Evolutionary conservation across 1,140 invertebrate genomes (phyloP), one percentile per base, ranked within the genome.

Genomic region (Platyscapa corneri): DNA sequence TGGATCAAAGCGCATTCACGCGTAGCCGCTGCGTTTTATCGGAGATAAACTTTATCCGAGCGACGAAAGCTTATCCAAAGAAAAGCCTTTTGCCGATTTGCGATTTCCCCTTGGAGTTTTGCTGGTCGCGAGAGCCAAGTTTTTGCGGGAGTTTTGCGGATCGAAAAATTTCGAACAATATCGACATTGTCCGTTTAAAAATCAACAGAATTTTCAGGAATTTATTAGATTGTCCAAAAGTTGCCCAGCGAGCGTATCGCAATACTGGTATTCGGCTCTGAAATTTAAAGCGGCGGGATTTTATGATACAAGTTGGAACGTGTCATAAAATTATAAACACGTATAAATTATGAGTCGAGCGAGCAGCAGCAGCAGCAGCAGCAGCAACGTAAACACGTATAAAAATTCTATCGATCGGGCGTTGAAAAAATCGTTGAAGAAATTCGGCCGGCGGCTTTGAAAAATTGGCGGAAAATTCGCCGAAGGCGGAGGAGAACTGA

Each of bases 321-420:
- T 23, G 49, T 2, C 49, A 53, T 16, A 53, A 53, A 10, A 53
- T 53, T 53, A 53, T 53, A 53, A 67, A 34, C 64, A 64, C 1
- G 64, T 16, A 67, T 67, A 67, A 67, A 14, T 67, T 70, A 70
- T 37, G n/a, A n/a, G n/a, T n/a, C n/a, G n/a, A n/a, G n/a, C n/a
- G n/a, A 16, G 56, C 27, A 6, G 2, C 1, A 23, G 27, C 56
- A 60, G 56, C 23, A 16, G 56, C 27, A 6, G 2, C 1, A 23
- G 27, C 56, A 60, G 56, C 23, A 6, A 27, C 23, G 27, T 60
- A 27, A 60, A 60, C 49, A 27, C 27, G 10, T 10, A 60, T 60
- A 70, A 18, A 37, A 37, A 37, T 37, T 37, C 34, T 23, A 70
- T 37, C 67, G 34, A 70, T 70, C 34, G 16, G 37, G 34, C 67